phyloP scores from a whole-genome alignment of 2,888 invertebrate species.

The Ochropleura plecta region DNA sequence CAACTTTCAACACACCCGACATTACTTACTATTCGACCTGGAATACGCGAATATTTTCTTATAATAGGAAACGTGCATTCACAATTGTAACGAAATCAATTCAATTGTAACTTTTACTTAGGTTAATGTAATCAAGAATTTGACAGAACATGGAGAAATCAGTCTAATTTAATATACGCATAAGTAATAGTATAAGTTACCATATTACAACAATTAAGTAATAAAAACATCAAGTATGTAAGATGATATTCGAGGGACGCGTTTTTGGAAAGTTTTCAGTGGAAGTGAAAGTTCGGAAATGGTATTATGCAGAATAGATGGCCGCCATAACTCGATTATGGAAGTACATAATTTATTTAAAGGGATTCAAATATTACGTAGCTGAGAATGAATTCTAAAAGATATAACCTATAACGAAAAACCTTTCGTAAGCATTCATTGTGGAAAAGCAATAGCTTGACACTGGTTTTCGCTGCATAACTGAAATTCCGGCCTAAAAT shows the following conservation, averaged over 20 bases:
- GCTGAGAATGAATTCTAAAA: conserved; percentile 2
- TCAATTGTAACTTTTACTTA: conserved; percentile 42
- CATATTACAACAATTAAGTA: conserved; percentile 59
- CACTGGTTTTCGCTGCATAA: neutral
- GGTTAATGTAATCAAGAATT: neutral
- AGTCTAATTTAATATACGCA: conserved; percentile 9
- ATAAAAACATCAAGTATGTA: conserved; percentile 42
- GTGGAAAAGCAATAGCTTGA: neutral
- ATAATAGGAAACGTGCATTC: conserved; percentile 55
- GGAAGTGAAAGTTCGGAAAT: conserved; percentile 58
- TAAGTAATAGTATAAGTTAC: conserved; percentile 31
- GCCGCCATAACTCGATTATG: conserved; percentile 26
- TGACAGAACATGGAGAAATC: conserved; percentile 19
- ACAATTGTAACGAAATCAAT: conserved; percentile 44
- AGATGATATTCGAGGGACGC: conserved; percentile 40
- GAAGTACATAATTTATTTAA: conserved; percentile 22
- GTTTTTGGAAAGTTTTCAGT: conserved; percentile 60
- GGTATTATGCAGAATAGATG: conserved; percentile 55
- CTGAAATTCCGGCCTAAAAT: conserved; percentile 5
- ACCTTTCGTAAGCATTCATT: conserved; percentile 5
- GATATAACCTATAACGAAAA: neutral
- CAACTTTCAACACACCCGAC: conserved; percentile 80
- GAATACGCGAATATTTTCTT: conserved; percentile 72
- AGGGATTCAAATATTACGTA: conserved; percentile 40
- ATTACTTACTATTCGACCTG: conserved; percentile 75